A percentile compares a stretch with the other conserved stretches of the same genome.
phyloP scores from a whole-genome alignment of 1,140 invertebrate genomes.

The Pseudomyrmex concolor region DNA sequence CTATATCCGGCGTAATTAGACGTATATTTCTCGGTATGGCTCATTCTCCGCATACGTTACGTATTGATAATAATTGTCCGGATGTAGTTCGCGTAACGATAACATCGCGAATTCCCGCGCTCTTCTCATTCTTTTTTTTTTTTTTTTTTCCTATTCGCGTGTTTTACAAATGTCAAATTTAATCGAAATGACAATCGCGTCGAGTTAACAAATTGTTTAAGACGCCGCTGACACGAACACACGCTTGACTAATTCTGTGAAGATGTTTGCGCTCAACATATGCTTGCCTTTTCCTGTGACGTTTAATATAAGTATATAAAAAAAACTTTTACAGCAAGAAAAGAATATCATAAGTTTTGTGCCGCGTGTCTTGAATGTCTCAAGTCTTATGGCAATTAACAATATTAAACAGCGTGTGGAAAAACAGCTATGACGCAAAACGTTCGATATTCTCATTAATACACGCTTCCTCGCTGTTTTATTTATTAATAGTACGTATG shows the following conservation, averaged over 20 bases:
- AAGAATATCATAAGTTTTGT: neutral
- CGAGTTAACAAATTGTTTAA: no score
- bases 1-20: constrained; percentile 3
- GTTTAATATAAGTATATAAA: no score
- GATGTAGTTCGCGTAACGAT: constrained; percentile 40
- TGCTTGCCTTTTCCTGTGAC: no score
- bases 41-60: constrained; percentile 16
- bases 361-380: neutral
- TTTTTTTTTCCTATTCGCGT: neutral
- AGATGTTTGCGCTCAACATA: no score
- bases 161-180: neutral
- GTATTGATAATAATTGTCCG: constrained; percentile 44
- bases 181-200: no score
- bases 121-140: neutral
- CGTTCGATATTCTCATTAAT: neutral
- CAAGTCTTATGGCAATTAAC: constrained; percentile 32
- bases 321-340: no score
- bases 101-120: constrained; percentile 14
- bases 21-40: constrained; percentile 23
- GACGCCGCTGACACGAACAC: no score
- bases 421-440: constrained; percentile 1
- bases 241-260: no score
- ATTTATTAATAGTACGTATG: constrained; percentile 2
- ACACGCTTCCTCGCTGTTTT: neutral
- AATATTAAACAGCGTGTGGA: neutral